Base-by-base conservation (phyloP, 2,113 vertebrate genomes). In the Mirounga angustirostris region DNA sequence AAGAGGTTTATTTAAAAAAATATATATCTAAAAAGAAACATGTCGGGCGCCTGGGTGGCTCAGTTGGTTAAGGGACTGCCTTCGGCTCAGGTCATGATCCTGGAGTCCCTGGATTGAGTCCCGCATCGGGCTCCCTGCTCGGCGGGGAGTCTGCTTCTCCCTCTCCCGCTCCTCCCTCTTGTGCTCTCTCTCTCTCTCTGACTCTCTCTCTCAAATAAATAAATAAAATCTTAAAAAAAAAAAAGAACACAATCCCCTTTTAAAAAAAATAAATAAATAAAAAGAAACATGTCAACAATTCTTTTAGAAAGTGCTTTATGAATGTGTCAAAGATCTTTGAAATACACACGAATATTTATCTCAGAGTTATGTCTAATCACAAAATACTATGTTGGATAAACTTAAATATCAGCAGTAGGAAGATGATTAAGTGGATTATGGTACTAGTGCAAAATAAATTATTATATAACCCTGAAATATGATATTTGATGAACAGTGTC, bases 261-360 rank as follows among this genome's bases (percentile, higher is more conserved):
- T 40, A 40, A 40, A 40, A 40, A 40, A 40, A 40, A 36, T 36
- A 36, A 40, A 40, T 40, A 40, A 40, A 40, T 40, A 40, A 40
- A 40, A 40, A 40, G 36, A 40, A 40, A 40, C 36, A 40, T 40
- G 36, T 80, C 10, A 91, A 33, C 46, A 92, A 71, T 13, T 4
- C 50, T 94, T 93, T 92, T 84, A 69, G 61, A 93, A 91, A 54
- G 22, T 86, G 56, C 94, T 74, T 90, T 95, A 56, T 82, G 33
- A 74, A 14, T 50, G 18, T 81, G 54, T 93, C 81, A 95, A 69
- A 58, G 7, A 94, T 65, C 84, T 95, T 43, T 43, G 14, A 84
- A 90, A 71, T 74, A 56, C 2, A 79, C 50, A 15, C 22, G 7
- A 73, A 3, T 92, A 1, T 81, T 96, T 95, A 83, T 87, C 22